phyloP scores from a whole-genome alignment of 1,140 invertebrate genomes.

The Zophobas atratus region DNA sequence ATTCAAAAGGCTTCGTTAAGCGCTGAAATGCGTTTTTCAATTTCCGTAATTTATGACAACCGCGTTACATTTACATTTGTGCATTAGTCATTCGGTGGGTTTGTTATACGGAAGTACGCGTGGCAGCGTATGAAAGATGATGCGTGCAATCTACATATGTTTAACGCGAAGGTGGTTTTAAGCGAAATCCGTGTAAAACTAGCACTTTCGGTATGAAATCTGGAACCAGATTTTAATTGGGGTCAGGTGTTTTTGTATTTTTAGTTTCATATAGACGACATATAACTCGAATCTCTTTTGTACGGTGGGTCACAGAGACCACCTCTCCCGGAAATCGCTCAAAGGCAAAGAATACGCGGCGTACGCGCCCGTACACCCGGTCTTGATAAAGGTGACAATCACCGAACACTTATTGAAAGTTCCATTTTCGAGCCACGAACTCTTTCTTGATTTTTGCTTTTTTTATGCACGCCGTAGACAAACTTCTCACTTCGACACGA shows the following conservation, averaged over 20 bases:
- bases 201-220: conserved; percentile 9
- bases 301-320: conserved; percentile 42
- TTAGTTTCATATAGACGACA: conserved; percentile 17
- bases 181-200: conserved; percentile 41
- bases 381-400: conserved; percentile 46
- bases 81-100: conserved; percentile 17
- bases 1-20: too few species aligned
- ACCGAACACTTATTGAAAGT: conserved; percentile 47
- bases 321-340: conserved; percentile 42
- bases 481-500: background rate
- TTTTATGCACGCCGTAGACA: background rate
- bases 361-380: conserved; percentile 26
- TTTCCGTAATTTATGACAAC: conserved; percentile 20
- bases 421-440: conserved; percentile 44
- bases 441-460: conserved; percentile 25
- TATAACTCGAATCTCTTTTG: conserved; percentile 36
- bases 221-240: background rate
- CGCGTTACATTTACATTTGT: conserved; percentile 15
- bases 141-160: conserved; percentile 32
- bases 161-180: conserved; percentile 38
- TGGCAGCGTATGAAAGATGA: conserved; percentile 45
- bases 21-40: background rate
- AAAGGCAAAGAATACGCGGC: conserved; percentile 34
- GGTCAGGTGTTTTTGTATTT: conserved; percentile 33
- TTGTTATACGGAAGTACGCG: conserved; percentile 37